Percentiles rank a stretch among this genome's conserved stretches.
Conservation (phyloP, 53 echinoderm and acorn worm genomes). For the Glandiceps talaboti region DNA sequence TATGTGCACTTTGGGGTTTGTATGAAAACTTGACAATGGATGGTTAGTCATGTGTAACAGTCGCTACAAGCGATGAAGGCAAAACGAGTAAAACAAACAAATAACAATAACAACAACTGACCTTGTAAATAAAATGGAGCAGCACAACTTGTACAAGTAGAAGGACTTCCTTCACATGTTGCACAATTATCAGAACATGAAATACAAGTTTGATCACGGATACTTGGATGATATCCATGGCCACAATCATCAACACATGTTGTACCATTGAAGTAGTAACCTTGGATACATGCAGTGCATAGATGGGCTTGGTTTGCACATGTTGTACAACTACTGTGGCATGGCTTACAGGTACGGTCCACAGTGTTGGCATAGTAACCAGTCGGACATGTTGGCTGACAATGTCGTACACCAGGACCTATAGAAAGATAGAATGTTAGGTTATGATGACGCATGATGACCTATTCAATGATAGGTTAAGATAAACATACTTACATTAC, state of each 20-base stretch:
- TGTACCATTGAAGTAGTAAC: constrained; percentile 29
- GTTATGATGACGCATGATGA: no score
- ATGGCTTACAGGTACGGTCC: constrained; percentile 39
- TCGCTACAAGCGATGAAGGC: no score
- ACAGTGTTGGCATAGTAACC: constrained; percentile 50
- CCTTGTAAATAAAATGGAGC: constrained; percentile 46
- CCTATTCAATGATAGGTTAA: no score
- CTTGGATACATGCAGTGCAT: constrained; percentile 36
- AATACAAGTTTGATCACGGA: constrained; percentile 12
- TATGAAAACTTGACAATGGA: no score
- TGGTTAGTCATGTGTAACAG: no score
- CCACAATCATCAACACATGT: constrained; percentile 62
- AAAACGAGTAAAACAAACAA: no score
- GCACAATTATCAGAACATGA: constrained; percentile 46
- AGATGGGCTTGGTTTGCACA: constrained; percentile 33
- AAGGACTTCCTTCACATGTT: constrained; percentile 29
- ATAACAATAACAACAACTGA: constrained; percentile 2
- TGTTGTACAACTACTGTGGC: constrained; percentile 32
- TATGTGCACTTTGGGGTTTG: no score
- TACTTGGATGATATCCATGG: constrained; percentile 23
- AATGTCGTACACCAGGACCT: constrained; percentile 80
- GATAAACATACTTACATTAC: no score
- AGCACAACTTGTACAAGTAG: constrained; percentile 66
- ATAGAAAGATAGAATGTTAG: constrained; percentile 8
- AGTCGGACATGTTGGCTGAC: constrained; percentile 36